Base-by-base conservation (phyloP, 2,797 vertebrate species). In the Myiotriccus ornatus region DNA sequence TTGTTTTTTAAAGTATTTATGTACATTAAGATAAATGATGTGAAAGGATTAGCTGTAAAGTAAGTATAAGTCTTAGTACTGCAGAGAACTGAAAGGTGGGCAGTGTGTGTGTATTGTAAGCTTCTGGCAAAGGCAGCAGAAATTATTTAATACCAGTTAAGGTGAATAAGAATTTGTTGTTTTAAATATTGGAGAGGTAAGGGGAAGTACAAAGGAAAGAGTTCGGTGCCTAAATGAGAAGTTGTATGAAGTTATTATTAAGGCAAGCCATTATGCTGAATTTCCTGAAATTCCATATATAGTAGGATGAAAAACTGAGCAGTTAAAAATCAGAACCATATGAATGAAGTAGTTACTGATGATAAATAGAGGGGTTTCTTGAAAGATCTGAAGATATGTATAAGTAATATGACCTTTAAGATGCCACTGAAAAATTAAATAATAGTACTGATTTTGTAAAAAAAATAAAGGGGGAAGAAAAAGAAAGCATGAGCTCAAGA, bases 211-310 rank as follows among this genome's bases (percentile, higher is more conserved):
- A 70, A 59, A 92, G 55, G 68, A 79, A 88, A 25, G 64, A 87
- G 69, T 32, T 87, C 65, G 71, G 57, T 18, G 88, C n/a, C 52
- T 88, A 94, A 88, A 70, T 90, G 74, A 91, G 63, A 84, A 90
- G 80, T 77, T 85, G 55, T 64, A 50, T 63, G 8, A 94, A 93
- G 68, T 78, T 89, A 14, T 30, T 93, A 59, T 67, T 34, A 84
- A 90, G 67, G 43, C 60, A 78, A 86, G 23, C 24, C 34, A 70
- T 90, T 73, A 81, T 34, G 60, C 34, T 84, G 73, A 83, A 57
- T 93, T 92, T 93, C 68, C 62, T 89, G 87, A 86, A 93, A 88
- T 93, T 91, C 43, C 67, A 6, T 84, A 71, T 86, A 56, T 91
- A 92, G 77, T 69, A 91, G 63, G 44, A 73, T 90, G 34, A 84